Evolutionary conservation across 92 coral and sea anemone genomes (phyloP).

Genomic region (Montipora capitata): DNA sequence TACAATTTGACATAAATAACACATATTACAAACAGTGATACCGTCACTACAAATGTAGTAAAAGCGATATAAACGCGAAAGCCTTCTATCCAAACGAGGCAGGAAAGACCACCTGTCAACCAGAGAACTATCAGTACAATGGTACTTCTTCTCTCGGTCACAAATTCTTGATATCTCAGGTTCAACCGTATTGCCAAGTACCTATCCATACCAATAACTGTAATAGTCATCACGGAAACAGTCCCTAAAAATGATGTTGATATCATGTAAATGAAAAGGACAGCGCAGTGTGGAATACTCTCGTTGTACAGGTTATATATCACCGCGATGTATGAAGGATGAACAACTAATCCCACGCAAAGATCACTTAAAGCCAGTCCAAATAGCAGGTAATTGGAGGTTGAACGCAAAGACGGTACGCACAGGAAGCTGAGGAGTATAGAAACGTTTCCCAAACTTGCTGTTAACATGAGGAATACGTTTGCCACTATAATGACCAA

Average conservation of each 20-base stretch:
- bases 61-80: slow-evolving; percentile 25
- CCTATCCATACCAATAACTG: slow-evolving; percentile 12
- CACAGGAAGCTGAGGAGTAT: slow-evolving; percentile 22
- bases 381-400: slow-evolving; percentile 8
- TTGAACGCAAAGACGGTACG: slow-evolving; percentile 4
- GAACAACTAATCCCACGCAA: slow-evolving; percentile 31
- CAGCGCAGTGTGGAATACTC: neutral
- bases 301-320: slow-evolving; percentile 3
- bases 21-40: slow-evolving; percentile 1
- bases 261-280: slow-evolving; percentile 14
- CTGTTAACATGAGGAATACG: too few relatives aligned
- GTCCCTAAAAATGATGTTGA: slow-evolving; percentile 2
- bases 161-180: slow-evolving; percentile 10
- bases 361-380: slow-evolving; percentile 38
- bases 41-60: neutral
- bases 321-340: slow-evolving; percentile 30
- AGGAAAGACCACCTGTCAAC: neutral
- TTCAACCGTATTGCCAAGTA: slow-evolving; percentile 24
- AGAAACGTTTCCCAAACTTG: neutral
- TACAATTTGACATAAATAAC: slow-evolving; percentile 22
- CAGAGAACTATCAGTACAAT: neutral
- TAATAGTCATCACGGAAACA: slow-evolving; percentile 17
- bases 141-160: slow-evolving; percentile 18
- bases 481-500: neutral
- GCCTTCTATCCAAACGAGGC: slow-evolving; percentile 36